Evolutionary conservation across 2,113 vertebrate species (phyloP), one percentile per base, ranked within the genome.

Genomic region (Gallinago jamesoni): DNA sequence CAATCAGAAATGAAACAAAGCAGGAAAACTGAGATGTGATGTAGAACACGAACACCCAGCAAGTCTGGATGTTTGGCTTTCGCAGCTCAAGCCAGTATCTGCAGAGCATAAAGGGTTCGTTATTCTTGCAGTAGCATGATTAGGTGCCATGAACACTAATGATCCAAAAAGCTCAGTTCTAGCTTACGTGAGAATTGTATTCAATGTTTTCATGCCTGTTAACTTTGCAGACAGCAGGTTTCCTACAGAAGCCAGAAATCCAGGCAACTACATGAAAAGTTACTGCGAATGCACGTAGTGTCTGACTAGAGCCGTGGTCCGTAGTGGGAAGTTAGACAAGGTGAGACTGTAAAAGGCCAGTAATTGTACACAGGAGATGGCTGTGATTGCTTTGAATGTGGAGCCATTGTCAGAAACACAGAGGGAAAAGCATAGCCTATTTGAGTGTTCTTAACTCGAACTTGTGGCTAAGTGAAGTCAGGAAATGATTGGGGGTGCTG

Each of bases 291-390:
- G 85, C 96, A 97, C 78, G 84, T 92, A 95, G 91, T 77, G 79
- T 94, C 92, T 92, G 94, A 90, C 93, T 95, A 60, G 93, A 95
- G 52, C 83, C 55, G 78, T 80, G 89, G 88, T 92, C 82, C 12
- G 5, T 66, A 77, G 90, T 84, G 80, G 79, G 69, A 92, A 96
- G 90, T 89, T 95, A 87, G 95, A 92, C 92, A 92, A 96, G 96
- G 93, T 96, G 95, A 96, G 94, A 64, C 89, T 96, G 70, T 94
- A 94, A 97, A 96, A 93, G 79, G 70, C 66, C 63, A 35, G 73
- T 97, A 97, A 97, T 95, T 97, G 96, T 93, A 90, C 94, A 94
- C 93, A 72, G 78, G 96, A 97, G 95, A 96, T 93, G 80, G 63
- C 70, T 72, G 75, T 94, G 92, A 94, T 96, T 97, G 94, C 94